These are phyloP conservation scores for Oxyura jamaicensis DNA, from an alignment of 2,113 vertebrate species.

Conservation along the genomic window DNA sequence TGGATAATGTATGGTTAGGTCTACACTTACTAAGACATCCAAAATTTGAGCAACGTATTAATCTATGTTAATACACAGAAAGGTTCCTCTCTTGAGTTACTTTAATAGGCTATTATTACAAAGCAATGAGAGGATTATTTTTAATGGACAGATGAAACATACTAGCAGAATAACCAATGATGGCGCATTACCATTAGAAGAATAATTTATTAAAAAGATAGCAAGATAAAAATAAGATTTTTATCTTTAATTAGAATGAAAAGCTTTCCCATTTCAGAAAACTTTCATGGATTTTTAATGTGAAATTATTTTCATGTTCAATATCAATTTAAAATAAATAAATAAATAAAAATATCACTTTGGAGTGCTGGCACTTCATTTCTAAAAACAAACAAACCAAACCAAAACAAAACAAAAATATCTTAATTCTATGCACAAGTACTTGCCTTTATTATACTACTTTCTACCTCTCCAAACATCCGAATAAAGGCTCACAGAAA, in stretches of 20 bases:
- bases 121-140: not conserved
- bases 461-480: not conserved
- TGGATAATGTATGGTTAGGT: not conserved
- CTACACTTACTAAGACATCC: not conserved
- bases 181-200: not conserved
- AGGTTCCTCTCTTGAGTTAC: not conserved
- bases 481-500: not conserved
- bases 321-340: not conserved
- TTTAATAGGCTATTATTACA: not conserved
- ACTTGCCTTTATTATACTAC: not conserved
- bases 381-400: not conserved
- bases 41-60: not conserved
- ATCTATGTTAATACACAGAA: not conserved
- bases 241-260: not conserved
- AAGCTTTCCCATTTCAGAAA: not conserved
- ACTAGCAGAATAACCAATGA: not conserved
- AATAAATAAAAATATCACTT: not conserved
- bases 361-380: not conserved
- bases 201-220: constrained; percentile 10
- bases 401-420: not conserved
- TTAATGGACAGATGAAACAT: not conserved
- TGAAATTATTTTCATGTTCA: not conserved
- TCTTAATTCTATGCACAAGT: not conserved
- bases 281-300: not conserved
- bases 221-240: not conserved